Percentiles rank a stretch among this genome's conserved stretches.
phyloP scores from a whole-genome alignment of 2,113 vertebrate genomes.

The Turdus rufiventris region DNA sequence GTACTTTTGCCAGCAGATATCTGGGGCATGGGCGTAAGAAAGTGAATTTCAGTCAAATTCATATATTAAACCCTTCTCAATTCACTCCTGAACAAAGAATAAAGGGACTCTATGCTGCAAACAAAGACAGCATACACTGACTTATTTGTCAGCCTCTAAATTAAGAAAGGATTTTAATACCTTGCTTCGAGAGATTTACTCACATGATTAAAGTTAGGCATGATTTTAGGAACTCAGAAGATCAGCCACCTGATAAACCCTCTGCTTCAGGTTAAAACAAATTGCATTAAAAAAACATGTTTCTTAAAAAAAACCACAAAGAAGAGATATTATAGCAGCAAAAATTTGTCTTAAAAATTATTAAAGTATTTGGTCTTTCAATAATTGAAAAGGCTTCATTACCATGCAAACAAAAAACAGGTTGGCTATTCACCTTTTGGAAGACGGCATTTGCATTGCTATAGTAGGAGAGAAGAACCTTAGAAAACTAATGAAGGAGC shows the following conservation, averaged over 20 bases:
- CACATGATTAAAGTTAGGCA: not conserved
- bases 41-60: not conserved
- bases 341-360: conserved; percentile 55
- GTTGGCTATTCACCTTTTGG: conserved; percentile 66
- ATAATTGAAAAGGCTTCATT: conserved; percentile 70
- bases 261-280: not conserved
- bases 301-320: not conserved
- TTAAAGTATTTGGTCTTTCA: conserved; percentile 54
- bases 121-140: not conserved
- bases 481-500: conserved; percentile 65
- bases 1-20: not conserved
- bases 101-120: not conserved
- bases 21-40: not conserved
- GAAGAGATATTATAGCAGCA: not conserved
- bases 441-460: conserved; percentile 63
- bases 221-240: not conserved
- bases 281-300: not conserved
- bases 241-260: not conserved
- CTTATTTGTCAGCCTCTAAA: not conserved
- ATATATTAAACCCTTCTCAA: not conserved
- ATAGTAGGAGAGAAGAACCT: conserved; percentile 56
- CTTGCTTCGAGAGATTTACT: not conserved
- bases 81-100: not conserved
- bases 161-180: conserved; percentile 7
- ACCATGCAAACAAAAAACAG: conserved; percentile 57